Evolutionary conservation across 2,797 vertebrate genomes (phyloP), one percentile per base, ranked within the genome.

Genomic region (Potorous gilbertii): DNA sequence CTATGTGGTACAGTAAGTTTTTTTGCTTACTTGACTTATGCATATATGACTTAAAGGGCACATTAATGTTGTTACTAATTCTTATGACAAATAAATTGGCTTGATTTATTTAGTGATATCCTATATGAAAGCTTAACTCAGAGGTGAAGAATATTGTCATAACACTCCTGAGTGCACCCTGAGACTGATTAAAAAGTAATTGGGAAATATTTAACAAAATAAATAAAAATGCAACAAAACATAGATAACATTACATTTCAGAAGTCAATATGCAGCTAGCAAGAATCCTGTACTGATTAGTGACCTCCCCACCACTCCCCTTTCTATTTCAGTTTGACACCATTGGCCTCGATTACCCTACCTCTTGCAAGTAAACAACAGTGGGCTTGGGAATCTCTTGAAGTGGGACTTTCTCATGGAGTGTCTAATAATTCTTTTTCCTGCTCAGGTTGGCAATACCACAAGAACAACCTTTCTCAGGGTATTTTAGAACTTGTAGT

Each of bases 401-500:
- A 62, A 87, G 59, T 40, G 21, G 31, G 21, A 28, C 52, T 74
- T 55, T 74, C 92, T 16, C 40, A 2, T 12, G 55, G 62, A 54
- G 34, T 12, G 93, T 29, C 0, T 28, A 3, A 13, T 21, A 50
- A 90, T 40, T 46, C 21, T 14, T 46, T n/a, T 91, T 54, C 46
- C 59, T 1, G 0, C 1, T 29, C 40, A 34, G 92, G 50, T 46
- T 93, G 52, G 90, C 56, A 46, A 56, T 12, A 5, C 40, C 40
- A 52, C 34, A 94, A 0, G 0, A 16, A 40, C 87, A 87, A 18
- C 4, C 6, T 1, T 96, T 96, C 94, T 87, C 6, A 29, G 90
- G 91, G 16, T 66, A 92, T 96, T 97, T 94, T 91, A 96, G 96
- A 97, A 93, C 10, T 2, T 2, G 50, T 90, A 92, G 55, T 89